Evolutionary conservation across 2,113 vertebrate species (phyloP).

Genomic region (Zapornia atra): DNA sequence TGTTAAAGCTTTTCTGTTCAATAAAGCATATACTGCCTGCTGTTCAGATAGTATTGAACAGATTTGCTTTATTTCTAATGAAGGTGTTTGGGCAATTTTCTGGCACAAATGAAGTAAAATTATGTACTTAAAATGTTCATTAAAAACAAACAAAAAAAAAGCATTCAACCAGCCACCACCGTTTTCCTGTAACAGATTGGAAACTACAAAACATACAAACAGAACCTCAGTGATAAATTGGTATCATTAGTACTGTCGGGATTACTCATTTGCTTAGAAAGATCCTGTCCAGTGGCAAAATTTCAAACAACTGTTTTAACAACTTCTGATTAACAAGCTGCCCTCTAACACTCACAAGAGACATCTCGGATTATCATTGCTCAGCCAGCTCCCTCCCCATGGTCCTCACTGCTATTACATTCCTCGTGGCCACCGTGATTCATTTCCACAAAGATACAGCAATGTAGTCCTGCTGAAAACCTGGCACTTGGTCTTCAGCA

Average conservation of each 20-base stretch:
- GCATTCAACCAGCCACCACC: slow-evolving; percentile 48
- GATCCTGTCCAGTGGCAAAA: slow-evolving; percentile 42
- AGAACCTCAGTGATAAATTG: slow-evolving; percentile 73
- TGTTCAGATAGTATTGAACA: slow-evolving; percentile 73
- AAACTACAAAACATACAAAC: slow-evolving; percentile 69
- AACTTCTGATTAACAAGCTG: slow-evolving; percentile 31
- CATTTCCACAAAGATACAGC: background rate
- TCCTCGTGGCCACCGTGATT: background rate
- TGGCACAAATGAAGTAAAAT: slow-evolving; percentile 77
- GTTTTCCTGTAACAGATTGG: slow-evolving; percentile 73
- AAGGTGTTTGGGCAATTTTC: slow-evolving; percentile 78
- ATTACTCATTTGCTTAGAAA: slow-evolving; percentile 73
- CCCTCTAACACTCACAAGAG: background rate
- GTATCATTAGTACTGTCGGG: slow-evolving; percentile 62
- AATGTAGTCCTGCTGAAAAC: background rate
- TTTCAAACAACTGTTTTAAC: slow-evolving; percentile 64
- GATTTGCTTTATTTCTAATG: slow-evolving; percentile 79
- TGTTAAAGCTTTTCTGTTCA: slow-evolving; percentile 79
- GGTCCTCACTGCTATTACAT: background rate
- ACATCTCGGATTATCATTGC: background rate
- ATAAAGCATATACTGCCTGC: slow-evolving; percentile 79
- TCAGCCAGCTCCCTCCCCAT: background rate
- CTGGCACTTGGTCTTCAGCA: slow-evolving; percentile 15
- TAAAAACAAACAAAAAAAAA: slow-evolving; percentile 38
- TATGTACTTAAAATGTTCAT: slow-evolving; percentile 76